Base-by-base conservation (phyloP, 2,113 vertebrate species). In the Actenoides lindsayi region DNA sequence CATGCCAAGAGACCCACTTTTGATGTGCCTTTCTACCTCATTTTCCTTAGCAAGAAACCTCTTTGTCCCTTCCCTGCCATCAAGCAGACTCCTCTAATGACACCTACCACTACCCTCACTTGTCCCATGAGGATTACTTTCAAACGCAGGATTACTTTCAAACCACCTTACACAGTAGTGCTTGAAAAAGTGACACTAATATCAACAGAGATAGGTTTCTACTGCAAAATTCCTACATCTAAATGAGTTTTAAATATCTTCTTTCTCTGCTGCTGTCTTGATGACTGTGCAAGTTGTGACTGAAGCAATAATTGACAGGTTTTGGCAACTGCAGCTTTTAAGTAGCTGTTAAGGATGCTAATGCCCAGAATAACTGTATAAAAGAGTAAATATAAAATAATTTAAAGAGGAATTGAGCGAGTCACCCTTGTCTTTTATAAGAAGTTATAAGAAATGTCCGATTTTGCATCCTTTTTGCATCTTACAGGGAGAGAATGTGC, bases 361-460 rank as follows among this genome's bases (percentile, higher is more conserved):
- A 83, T 80, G 63, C 42, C 74, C 63, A 75, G 70, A 93, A 89
- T 83, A 85, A 56, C 41, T 74, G 11, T 64, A 80, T 77, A 70
- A 95, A 92, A 73, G 20, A 80, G 82, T 93, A 95, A 92, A 93
- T 80, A 90, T 50, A 53, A 69, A 95, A 33, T 28, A 60, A 41
- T 69, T 82, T 90, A 48, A 87, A 93, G 17, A 67, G 17, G 17
- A 92, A 77, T 75, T 1, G 14, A 86, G 89, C 84, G 27, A 90
- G 12, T 92, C 51, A 83, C 30, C n/a, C 44, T 48, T n/a, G 57
- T 56, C 21, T 89, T 87, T 93, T 41, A 67, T 76, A 41, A 28
- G 7, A 71, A 65, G 54, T 91, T 30, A 89, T 51, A 16, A 79
- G 76, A 89, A 64, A 53, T 39, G 37, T 33, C 30, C 4, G 42